Evolutionary conservation across 1,140 invertebrate genomes (phyloP).

Genomic region (Rhizoglyphus robini): DNA sequence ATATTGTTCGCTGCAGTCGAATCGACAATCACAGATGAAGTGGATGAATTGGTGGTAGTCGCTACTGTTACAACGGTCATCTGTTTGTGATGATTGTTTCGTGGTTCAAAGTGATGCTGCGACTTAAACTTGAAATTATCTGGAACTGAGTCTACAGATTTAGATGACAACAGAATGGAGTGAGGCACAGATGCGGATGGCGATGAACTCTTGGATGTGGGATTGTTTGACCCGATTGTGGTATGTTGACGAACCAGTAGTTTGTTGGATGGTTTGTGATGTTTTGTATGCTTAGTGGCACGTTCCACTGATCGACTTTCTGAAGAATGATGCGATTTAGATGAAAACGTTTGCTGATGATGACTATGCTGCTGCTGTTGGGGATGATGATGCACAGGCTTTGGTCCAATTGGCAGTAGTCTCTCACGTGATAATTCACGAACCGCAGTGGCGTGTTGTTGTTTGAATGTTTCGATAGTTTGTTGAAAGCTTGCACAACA

Average conservation of each 20-base stretch:
- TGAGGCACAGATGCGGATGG: not conserved
- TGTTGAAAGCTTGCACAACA: slow-evolving; percentile 16
- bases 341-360: no score
- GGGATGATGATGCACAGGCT: not conserved
- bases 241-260: slow-evolving; percentile 6
- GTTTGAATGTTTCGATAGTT: slow-evolving; percentile 8
- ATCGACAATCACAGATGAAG: no score
- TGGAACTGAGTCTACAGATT: slow-evolving; percentile 1
- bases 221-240: not conserved
- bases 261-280: not conserved
- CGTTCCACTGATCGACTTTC: not conserved
- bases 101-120: no score
- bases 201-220: not conserved
- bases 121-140: slow-evolving; percentile 4
- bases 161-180: not conserved
- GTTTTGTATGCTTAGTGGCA: not conserved
- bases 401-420: slow-evolving; percentile 24
- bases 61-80: no score
- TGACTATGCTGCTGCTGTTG: no score
- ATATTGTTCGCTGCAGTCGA: no score
- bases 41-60: no score
- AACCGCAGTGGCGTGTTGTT: not conserved
- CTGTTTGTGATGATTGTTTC: no score
- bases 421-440: slow-evolving; percentile 24
- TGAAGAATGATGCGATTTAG: not conserved